Base-by-base conservation (phyloP, 2,888 invertebrate genomes). In the Nemotelus pantherinus region DNA sequence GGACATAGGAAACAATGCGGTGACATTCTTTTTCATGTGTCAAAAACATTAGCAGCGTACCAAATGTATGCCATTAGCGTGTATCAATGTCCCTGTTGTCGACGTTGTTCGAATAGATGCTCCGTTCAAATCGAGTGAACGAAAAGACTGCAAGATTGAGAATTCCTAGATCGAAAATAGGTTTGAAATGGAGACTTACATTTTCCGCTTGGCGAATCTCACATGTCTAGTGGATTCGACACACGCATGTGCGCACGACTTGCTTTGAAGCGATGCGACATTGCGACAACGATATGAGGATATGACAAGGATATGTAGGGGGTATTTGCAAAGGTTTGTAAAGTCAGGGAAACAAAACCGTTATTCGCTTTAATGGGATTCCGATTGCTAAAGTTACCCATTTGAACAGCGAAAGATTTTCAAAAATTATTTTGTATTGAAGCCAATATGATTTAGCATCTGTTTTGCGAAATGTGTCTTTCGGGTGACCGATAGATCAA, bases 181-280 rank as follows among this genome's bases (percentile, higher is more conserved):
- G 25, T 25, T 48, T 60, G 60, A 60, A 60, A 74, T 74, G 60
- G 74, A 60, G 63, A 74, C 48, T 48, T 60, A 63, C 63, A 74
- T 74, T 63, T 63, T 60, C 63, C 50, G 74, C 74, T 74, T 50
- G 60, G 74, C 47, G 68, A 48, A 68, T 74, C 70, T 75, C 72
- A 72, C 47, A 60, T 79, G 77, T 74, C 74, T 50, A 3, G 47
- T 44, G 57, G 75, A 79, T 79, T 79, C 79, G 79, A 77, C 77
- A 79, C 70, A 79, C 79, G 77, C 79, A 79, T 75, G 77, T 77
- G 79, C 68, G 60, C 70, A 53, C 60, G 60, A 63, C 63, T 74
- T 70, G 60, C 60, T 74, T 63, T 48, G 74, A 60, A 71, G 53
- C 48, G 3, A 63, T 41, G 55, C 57, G 71, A 44, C 71, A 71